Conservation (phyloP, 2,888 invertebrate genomes). For the Trypoxylon attenuatum region DNA sequence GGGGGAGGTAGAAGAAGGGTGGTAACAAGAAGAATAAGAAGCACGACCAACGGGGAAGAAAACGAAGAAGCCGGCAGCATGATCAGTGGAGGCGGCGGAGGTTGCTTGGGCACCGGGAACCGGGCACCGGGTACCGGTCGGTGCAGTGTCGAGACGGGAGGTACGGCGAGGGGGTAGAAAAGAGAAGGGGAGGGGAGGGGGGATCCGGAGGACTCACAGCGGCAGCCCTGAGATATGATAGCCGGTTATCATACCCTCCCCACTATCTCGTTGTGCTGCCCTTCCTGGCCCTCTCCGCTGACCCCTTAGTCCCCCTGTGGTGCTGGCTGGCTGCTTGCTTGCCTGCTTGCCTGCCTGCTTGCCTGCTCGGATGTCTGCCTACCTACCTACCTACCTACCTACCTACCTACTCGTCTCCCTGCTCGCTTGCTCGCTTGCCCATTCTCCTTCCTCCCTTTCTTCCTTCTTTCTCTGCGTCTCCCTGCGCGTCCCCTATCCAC, state of each 20-base stretch:
- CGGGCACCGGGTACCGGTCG: conserved; percentile 44
- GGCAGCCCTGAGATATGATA: conserved; percentile 69
- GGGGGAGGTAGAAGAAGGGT: conserved; percentile 4
- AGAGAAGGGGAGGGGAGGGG: conserved; percentile 35
- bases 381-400: background rate
- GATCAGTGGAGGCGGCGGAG: conserved; percentile 41
- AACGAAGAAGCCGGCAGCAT: conserved; percentile 27
- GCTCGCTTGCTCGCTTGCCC: background rate
- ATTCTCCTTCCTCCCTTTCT: conserved; percentile 19
- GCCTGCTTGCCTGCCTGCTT: conserved; percentile 22
- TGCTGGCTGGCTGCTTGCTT: conserved; percentile 21
- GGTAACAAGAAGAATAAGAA: conserved; percentile 8
- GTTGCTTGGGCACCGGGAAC: no score
- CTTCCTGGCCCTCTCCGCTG: conserved; percentile 19
- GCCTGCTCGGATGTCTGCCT: conserved; percentile 3
- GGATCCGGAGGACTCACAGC: conserved; percentile 51
- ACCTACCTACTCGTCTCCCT: background rate
- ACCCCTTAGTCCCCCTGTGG: conserved; percentile 7
- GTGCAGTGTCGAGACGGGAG: conserved; percentile 24
- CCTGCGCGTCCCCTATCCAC: conserved; percentile 28
- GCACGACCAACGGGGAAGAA: conserved; percentile 18
- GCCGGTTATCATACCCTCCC: conserved; percentile 67
- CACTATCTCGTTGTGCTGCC: conserved; percentile 44
- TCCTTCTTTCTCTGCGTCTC: conserved; percentile 14
- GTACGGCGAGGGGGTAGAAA: conserved; percentile 26